Base-by-base conservation (phyloP, 2,888 invertebrate genomes). In the Matsumyia berberina region DNA sequence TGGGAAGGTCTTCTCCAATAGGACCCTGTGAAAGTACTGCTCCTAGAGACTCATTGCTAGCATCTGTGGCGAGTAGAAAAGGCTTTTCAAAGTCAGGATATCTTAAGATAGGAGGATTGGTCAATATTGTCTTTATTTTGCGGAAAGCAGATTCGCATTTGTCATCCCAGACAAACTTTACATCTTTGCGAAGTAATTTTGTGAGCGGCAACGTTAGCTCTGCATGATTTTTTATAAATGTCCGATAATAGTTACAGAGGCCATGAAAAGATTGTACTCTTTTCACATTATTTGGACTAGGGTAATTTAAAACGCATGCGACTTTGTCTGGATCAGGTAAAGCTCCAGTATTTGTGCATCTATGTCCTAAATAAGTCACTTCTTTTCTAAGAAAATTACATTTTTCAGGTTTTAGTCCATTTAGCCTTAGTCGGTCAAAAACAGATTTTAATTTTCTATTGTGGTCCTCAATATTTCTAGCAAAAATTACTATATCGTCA, bases 241-340 rank as follows among this genome's bases (percentile, higher is more conserved):
- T 42, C 12, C 42, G 5, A 42, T 42, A 12, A 4, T 12, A 42
- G 12, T 15, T 42, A 4, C 42, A 42, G 6, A 42, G 6, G 4
- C 42, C 15, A 4, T 12, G 12, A 42, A 42, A 42, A 15, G 42
- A 24, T 24, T 24, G 24, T 42, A 15, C 0, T 15, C 7, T 15
- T 42, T 4, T 42, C 6, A 42, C 12, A 15, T 4, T 15, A 5
- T 42, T 15, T 42, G 4, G 12, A 12, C 15, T 42, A 12, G 15
- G 42, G 15, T 12, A 42, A 15, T 42, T 42, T 42, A 12, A 12
- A 42, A 42, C 39, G 39, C 39, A 39, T 5, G 39, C 39, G 5
- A 39, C 39, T n/a, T 39, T 39, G n/a, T 39, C 39, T n/a, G 39
- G 39, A n/a, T n/a, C 39, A 11, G 39, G 39, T 12, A 42, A 15